A percentile compares a stretch with the other conserved stretches of the same genome.
Evolutionary conservation across 2,113 vertebrate genomes (phyloP).

Genomic region (Psilopsiagon aurifrons): DNA sequence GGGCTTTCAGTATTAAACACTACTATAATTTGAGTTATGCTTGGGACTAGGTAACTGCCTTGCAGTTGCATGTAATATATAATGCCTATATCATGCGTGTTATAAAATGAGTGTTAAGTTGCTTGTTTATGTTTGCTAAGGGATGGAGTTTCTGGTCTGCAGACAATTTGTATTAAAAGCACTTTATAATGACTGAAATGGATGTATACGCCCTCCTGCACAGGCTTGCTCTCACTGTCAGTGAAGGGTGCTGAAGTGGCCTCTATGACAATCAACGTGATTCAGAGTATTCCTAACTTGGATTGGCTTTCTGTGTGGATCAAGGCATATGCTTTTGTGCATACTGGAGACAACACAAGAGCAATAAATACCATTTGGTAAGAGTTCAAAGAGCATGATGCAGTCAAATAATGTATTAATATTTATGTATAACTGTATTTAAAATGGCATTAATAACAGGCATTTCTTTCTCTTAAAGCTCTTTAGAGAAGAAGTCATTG

Average conservation of each 20-base stretch:
- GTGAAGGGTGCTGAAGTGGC: slow-evolving; percentile 98
- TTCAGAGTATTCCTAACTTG: slow-evolving; percentile 94
- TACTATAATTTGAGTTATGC: background rate
- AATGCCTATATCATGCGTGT: fast-evolving
- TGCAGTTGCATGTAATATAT: background rate
- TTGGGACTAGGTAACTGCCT: background rate
- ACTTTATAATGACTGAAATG: background rate
- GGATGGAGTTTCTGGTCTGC: background rate
- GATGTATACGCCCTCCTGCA: background rate
- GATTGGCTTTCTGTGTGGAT: slow-evolving; percentile 99
- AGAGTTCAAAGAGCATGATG: slow-evolving; percentile 20
- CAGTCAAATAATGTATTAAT: background rate
- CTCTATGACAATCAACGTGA: slow-evolving; percentile 97
- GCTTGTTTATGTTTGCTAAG: background rate
- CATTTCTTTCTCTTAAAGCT: slow-evolving; percentile 74
- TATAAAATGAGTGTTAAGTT: background rate
- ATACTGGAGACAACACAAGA: slow-evolving; percentile 93
- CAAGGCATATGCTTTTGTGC: slow-evolving; percentile 96
- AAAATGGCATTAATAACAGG: background rate
- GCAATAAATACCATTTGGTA: slow-evolving; percentile 98
- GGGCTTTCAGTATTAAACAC: background rate
- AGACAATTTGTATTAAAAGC: background rate
- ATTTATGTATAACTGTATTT: background rate
- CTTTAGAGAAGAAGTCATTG: slow-evolving; percentile 95
- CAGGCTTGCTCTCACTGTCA: slow-evolving; percentile 94